Percentiles rank a stretch among this genome's conserved stretches.
Conservation (phyloP, 2,797 vertebrate genomes). For the Varecia variegata region DNA sequence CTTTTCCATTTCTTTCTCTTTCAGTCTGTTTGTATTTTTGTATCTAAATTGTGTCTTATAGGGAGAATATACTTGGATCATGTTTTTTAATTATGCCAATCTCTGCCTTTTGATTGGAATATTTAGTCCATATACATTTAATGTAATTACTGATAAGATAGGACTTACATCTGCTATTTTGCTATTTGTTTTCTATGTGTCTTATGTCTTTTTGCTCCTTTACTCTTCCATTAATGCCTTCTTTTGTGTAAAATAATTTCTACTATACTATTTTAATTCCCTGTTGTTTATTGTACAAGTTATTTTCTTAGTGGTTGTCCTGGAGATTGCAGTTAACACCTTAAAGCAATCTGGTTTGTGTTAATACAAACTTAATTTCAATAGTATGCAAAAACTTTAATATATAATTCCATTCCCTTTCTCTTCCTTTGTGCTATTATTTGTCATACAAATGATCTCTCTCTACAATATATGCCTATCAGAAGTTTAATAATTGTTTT, state of each 20-base stretch:
- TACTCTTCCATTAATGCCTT: not conserved
- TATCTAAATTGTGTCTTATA: not conserved
- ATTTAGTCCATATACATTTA: not conserved
- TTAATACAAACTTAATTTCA: constrained; percentile 13
- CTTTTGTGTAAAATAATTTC: constrained; percentile 32
- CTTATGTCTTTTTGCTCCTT: not conserved
- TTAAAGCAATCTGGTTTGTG: not conserved
- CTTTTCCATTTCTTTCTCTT: not conserved
- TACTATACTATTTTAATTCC: not conserved
- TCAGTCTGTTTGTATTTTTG: not conserved
- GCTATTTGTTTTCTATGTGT: constrained; percentile 12
- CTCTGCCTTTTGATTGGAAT: not conserved
- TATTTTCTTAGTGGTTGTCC: not conserved
- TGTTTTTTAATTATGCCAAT: constrained; percentile 6
- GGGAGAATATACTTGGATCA: not conserved
- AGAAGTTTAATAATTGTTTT: not conserved
- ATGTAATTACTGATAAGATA: not conserved
- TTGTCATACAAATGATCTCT: not conserved
- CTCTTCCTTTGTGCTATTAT: not conserved
- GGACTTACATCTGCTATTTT: not conserved
- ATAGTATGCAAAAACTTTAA: not conserved
- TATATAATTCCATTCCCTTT: not conserved
- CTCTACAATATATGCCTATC: not conserved
- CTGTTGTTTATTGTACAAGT: not conserved
- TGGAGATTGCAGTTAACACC: not conserved